These are phyloP conservation scores for Coccyzus lansbergi DNA, from an alignment of 2,797 vertebrate species.

Conservation along the genomic window DNA sequence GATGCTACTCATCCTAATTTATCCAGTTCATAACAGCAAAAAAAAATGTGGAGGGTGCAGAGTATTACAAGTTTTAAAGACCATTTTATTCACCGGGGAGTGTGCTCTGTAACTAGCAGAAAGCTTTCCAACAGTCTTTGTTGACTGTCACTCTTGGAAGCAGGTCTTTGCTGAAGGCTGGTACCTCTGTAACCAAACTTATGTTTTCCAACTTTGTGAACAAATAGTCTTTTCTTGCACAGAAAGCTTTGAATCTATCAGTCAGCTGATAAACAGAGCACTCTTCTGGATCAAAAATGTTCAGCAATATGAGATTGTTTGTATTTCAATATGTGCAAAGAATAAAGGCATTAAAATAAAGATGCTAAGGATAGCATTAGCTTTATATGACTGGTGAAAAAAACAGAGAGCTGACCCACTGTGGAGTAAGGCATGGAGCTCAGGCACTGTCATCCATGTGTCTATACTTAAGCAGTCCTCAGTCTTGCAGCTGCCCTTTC, in stretches of 20 bases:
- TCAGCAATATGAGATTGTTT: not conserved
- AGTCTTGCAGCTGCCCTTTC: not conserved
- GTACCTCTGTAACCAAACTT: not conserved
- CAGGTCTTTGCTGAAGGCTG: not conserved
- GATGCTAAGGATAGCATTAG: not conserved
- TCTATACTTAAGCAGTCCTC: not conserved
- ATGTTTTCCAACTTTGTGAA: not conserved
- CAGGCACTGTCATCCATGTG: not conserved
- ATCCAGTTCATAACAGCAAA: slow-evolving; percentile 34
- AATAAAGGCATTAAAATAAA: not conserved
- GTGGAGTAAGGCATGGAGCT: not conserved
- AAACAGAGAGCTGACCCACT: not conserved
- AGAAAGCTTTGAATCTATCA: not conserved
- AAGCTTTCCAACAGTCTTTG: slow-evolving; percentile 13
- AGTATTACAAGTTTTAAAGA: slow-evolving; percentile 37
- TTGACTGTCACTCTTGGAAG: slow-evolving; percentile 14
- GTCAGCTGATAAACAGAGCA: not conserved
- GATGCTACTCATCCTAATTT: slow-evolving; percentile 19
- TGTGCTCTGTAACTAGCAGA: not conserved
- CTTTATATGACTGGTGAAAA: not conserved
- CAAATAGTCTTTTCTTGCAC: not conserved
- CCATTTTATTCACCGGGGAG: slow-evolving; percentile 26
- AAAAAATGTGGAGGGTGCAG: slow-evolving; percentile 5
- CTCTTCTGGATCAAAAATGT: not conserved
- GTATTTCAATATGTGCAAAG: not conserved